phyloP scores from a whole-genome alignment of 2,797 vertebrate genomes.

The Oreochromis mossambicus region DNA sequence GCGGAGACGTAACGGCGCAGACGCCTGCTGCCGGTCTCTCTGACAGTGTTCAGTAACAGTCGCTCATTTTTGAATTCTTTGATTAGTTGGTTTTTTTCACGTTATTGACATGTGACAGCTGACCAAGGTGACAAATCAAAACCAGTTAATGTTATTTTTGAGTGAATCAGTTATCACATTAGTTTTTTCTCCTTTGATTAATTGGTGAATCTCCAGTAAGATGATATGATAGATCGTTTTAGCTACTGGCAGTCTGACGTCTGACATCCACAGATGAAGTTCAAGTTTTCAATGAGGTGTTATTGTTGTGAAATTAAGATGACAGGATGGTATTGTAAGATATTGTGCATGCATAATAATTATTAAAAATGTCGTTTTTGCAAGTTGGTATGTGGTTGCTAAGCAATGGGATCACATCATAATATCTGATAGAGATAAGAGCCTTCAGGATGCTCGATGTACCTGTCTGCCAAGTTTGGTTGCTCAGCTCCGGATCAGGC shows the following conservation, averaged over 20 bases:
- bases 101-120: background rate
- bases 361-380: background rate
- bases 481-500: background rate
- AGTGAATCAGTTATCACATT: background rate
- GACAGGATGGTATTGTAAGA: background rate
- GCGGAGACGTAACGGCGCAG: background rate
- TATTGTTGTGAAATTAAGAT: background rate
- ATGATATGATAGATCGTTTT: accelerated
- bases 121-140: background rate
- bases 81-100: background rate
- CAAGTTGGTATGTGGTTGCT: background rate
- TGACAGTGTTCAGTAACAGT: background rate
- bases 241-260: accelerated
- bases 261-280: background rate
- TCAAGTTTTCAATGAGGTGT: background rate
- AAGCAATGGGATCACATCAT: background rate
- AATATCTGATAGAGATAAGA: background rate
- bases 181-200: background rate
- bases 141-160: accelerated
- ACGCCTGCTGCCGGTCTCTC: accelerated
- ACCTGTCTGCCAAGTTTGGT: background rate
- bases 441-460: background rate
- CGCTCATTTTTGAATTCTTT: background rate
- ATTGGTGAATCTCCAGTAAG: background rate
- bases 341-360: accelerated